A percentile compares a stretch with the other conserved stretches of the same genome.
These are phyloP conservation scores for Hydropsyche tenuis DNA, from an alignment of 1,140 invertebrate genomes.

Conservation along the genomic window DNA sequence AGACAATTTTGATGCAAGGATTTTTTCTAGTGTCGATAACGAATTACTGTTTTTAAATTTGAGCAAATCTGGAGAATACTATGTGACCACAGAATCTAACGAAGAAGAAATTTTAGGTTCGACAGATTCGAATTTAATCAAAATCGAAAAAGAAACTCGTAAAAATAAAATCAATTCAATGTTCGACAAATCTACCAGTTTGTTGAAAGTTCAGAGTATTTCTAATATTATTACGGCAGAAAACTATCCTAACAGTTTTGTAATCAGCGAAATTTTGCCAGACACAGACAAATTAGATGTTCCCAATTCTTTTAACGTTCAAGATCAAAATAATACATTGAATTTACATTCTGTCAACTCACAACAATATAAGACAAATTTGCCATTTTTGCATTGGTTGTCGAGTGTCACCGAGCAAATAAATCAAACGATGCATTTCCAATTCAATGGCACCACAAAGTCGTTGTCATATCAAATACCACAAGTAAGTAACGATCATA, in stretches of 20 bases:
- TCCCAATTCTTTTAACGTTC: too few relatives aligned
- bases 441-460: conserved; percentile 74
- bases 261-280: too few relatives aligned
- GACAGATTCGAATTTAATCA: neutral
- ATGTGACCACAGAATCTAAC: neutral
- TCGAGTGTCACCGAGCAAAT: conserved; percentile 78
- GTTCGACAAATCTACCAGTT: too few relatives aligned
- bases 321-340: too few relatives aligned
- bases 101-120: neutral
- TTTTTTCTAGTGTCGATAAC: conserved; percentile 30
- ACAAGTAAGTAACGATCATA: conserved; percentile 55
- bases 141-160: neutral
- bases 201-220: too few relatives aligned
- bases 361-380: conserved; percentile 34
- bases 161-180: neutral
- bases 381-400: conserved; percentile 74
- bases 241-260: too few relatives aligned
- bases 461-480: conserved; percentile 76
- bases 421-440: conserved; percentile 81
- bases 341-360: too few relatives aligned
- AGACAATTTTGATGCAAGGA: too few relatives aligned
- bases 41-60: conserved; percentile 36
- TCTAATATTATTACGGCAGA: too few relatives aligned
- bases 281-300: too few relatives aligned
- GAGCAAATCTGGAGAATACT: neutral